These are phyloP conservation scores for Todiramphus saurophagus DNA, from an alignment of 2,113 vertebrate genomes.

Conservation along the genomic window DNA sequence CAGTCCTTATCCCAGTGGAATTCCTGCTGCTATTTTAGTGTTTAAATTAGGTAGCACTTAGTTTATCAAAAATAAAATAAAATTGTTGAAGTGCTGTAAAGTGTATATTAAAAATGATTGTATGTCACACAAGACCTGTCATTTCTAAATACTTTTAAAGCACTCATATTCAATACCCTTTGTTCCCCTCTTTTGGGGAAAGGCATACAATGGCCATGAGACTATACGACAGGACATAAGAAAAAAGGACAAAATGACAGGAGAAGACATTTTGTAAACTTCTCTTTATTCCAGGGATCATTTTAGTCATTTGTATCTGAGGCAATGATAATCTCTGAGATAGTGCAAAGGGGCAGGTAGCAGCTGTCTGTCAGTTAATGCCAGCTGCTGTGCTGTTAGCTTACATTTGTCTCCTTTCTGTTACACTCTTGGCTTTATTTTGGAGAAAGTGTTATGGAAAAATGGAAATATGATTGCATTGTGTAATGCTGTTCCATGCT, in stretches of 20 bases:
- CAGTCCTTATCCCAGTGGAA: background rate
- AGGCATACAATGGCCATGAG: background rate
- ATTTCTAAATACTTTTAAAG: background rate
- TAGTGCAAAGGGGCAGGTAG: background rate
- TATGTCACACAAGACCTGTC: background rate
- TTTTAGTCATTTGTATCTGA: background rate
- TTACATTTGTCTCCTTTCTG: background rate
- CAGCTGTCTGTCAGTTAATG: background rate
- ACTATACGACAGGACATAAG: background rate
- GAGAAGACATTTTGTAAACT: background rate
- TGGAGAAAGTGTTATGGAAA: background rate
- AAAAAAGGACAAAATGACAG: background rate
- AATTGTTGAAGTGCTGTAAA: background rate
- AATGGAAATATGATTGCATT: background rate
- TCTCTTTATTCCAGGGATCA: background rate
- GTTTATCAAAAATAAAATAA: background rate
- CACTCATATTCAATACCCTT: background rate
- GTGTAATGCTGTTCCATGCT: background rate
- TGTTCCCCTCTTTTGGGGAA: background rate
- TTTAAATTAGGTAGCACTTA: background rate
- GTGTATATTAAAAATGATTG: background rate
- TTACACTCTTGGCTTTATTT: background rate
- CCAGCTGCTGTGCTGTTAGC: background rate
- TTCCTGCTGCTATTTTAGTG: background rate
- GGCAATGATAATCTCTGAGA: background rate